Evolutionary conservation across 2,888 invertebrate species (phyloP).

Genomic region (Glomeris marginata): DNA sequence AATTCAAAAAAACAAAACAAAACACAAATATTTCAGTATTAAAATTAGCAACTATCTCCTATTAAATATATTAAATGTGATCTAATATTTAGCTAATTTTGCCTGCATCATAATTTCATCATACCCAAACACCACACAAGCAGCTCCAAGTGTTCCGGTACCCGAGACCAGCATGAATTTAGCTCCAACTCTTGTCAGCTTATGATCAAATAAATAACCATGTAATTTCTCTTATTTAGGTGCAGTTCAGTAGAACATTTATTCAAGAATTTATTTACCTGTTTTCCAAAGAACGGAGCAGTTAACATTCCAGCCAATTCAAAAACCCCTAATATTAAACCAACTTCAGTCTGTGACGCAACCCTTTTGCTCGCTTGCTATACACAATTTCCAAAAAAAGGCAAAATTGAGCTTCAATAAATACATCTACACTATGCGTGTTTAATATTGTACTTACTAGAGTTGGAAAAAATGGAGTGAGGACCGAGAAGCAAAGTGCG

Average conservation of each 20-base stretch:
- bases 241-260: no score
- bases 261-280: not conserved
- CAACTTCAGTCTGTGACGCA: not conserved
- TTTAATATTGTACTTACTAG: not conserved
- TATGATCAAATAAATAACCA: no score
- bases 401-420: no score
- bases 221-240: no score
- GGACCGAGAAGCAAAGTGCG: not conserved
- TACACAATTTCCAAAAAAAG: not conserved
- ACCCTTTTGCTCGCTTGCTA: not conserved
- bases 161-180: slow-evolving; percentile 1
- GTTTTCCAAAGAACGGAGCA: not conserved
- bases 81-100: no score
- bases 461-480: not conserved
- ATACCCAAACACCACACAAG: not conserved
- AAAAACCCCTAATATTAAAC: not conserved
- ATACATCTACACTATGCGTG: no score
- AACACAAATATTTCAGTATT: no score
- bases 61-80: no score
- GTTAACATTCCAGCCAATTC: not conserved
- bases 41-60: no score
- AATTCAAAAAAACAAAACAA: no score
- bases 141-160: not conserved
- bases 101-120: not conserved
- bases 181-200: not conserved